Percentiles rank a stretch among this genome's conserved stretches.
Evolutionary conservation across 2,888 invertebrate species (phyloP).

Genomic region (Lasioglossum calceatum): DNA sequence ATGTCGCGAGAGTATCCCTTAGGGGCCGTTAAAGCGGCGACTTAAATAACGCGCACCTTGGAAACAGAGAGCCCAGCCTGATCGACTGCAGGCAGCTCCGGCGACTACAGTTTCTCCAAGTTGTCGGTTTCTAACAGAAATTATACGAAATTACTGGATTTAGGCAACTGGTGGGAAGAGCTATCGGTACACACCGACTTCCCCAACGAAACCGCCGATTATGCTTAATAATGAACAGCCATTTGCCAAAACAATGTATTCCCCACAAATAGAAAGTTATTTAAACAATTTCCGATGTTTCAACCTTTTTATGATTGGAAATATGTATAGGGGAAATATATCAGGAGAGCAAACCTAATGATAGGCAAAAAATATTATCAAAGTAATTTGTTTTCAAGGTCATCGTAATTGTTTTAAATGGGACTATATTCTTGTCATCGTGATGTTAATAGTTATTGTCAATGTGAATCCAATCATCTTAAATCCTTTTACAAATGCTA

Average conservation of each 20-base stretch:
- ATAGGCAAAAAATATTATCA: not conserved
- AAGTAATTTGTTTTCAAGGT: not conserved
- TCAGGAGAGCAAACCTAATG: not conserved
- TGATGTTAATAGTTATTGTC: not conserved
- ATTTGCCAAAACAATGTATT: not conserved
- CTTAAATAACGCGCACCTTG: slow-evolving; percentile 26
- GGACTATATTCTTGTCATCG: not conserved
- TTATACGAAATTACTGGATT: slow-evolving; percentile 48
- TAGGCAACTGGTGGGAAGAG: not conserved
- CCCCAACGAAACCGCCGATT: not conserved
- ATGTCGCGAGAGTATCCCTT: slow-evolving; percentile 17
- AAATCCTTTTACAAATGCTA: not conserved
- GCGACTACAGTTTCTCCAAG: slow-evolving; percentile 1
- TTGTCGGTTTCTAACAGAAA: slow-evolving; percentile 26
- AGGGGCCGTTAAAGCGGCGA: not conserved
- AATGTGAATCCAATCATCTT: not conserved
- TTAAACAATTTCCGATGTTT: not conserved
- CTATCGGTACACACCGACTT: not conserved
- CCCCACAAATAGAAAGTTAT: not conserved
- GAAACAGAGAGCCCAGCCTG: not conserved
- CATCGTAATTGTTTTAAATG: not conserved
- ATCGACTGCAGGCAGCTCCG: not conserved
- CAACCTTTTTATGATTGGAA: not conserved
- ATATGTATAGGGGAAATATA: not conserved
- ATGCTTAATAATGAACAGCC: not conserved